phyloP scores from a whole-genome alignment of 2,888 invertebrate genomes.

The Beris chalybata region DNA sequence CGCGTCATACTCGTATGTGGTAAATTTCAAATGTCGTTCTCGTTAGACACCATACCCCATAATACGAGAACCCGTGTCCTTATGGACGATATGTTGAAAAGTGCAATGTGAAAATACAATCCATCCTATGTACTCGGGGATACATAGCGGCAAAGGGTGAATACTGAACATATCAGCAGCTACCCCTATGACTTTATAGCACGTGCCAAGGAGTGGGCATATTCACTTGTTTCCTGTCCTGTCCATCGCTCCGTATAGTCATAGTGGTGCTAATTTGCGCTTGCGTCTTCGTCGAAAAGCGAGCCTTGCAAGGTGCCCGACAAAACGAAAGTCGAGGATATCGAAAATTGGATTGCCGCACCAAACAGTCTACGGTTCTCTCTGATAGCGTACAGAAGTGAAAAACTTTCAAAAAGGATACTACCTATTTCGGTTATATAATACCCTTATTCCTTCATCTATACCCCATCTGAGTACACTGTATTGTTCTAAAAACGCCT shows the following conservation, averaged over 20 bases:
- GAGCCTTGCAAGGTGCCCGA: constrained; percentile 35
- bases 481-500: constrained; percentile 4
- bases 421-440: constrained; percentile 33
- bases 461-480: constrained; percentile 1
- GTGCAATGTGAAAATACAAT: too few species aligned
- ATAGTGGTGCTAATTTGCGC: constrained; percentile 34
- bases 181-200: constrained; percentile 26
- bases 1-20: too few species aligned
- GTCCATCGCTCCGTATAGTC: not conserved
- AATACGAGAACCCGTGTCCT: too few species aligned
- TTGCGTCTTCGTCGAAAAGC: constrained; percentile 26
- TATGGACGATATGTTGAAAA: too few species aligned
- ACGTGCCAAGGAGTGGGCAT: constrained; percentile 33
- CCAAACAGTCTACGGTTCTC: constrained; percentile 39
- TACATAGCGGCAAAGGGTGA: not conserved
- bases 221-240: constrained; percentile 34
- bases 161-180: not conserved
- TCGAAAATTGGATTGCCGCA: constrained; percentile 33
- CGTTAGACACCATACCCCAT: too few species aligned
- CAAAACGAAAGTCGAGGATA: constrained; percentile 27
- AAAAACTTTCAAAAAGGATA: constrained; percentile 19
- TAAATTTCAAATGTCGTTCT: too few species aligned
- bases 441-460: constrained; percentile 26
- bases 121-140: too few species aligned
- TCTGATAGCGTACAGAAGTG: constrained; percentile 38